Evolutionary conservation across 2,113 vertebrate species (phyloP).

Genomic region (Proterorhinus semilunaris): DNA sequence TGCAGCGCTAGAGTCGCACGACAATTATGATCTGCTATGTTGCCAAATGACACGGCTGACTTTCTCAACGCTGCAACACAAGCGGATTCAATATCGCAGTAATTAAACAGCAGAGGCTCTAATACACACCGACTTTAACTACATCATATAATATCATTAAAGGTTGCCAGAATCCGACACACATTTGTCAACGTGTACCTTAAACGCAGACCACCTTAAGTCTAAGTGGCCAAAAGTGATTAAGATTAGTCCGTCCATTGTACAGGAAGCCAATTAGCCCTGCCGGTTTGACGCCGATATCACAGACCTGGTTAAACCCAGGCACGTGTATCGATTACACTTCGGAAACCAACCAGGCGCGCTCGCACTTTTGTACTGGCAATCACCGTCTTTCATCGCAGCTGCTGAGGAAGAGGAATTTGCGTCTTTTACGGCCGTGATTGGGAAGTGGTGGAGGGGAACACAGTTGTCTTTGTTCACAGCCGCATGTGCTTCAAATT

Average conservation of each 20-base stretch:
- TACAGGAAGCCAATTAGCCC: slow-evolving; percentile 47
- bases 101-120: too few species aligned
- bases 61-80: background rate
- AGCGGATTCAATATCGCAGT: background rate
- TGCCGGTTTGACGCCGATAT: slow-evolving; percentile 44
- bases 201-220: slow-evolving; percentile 17
- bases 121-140: too few species aligned
- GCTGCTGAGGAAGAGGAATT: slow-evolving; percentile 48
- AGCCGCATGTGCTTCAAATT: slow-evolving; percentile 57
- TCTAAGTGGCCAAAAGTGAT: slow-evolving; percentile 37
- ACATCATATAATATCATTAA: background rate
- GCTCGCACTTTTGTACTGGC: slow-evolving; percentile 49
- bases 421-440: slow-evolving; percentile 45
- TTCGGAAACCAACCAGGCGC: slow-evolving; percentile 40
- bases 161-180: background rate
- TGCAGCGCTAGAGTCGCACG: background rate
- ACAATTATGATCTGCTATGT: background rate
- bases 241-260: slow-evolving; percentile 18
- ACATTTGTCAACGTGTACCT: slow-evolving; percentile 14
- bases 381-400: slow-evolving; percentile 44
- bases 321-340: slow-evolving; percentile 44
- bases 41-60: background rate
- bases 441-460: slow-evolving; percentile 42
- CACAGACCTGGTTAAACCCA: slow-evolving; percentile 57
- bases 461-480: slow-evolving; percentile 68